Evolutionary conservation across 2,888 invertebrate genomes (phyloP).

Genomic region (Ethmia dodecea): DNA sequence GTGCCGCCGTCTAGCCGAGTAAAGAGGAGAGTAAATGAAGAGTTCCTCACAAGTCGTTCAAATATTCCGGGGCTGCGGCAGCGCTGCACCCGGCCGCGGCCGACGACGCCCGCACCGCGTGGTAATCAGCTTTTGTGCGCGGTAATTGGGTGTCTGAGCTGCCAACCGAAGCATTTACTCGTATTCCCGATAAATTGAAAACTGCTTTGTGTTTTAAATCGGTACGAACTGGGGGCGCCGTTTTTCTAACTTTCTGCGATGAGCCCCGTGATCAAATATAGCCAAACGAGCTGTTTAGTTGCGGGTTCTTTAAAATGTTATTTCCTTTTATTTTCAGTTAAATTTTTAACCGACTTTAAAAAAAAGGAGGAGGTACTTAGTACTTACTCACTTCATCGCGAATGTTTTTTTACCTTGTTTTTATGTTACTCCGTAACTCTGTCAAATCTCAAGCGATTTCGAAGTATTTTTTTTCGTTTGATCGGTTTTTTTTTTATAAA

Average conservation of each 20-base stretch:
- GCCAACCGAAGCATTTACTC: constrained; percentile 75
- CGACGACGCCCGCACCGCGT: constrained; percentile 49
- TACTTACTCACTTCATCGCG: too few species aligned
- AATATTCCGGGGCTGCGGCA: constrained; percentile 53
- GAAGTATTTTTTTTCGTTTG: too few species aligned
- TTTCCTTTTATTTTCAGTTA: too few species aligned
- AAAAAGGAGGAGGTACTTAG: too few species aligned
- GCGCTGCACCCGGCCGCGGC: constrained; percentile 24
- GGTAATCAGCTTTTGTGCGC: constrained; percentile 76
- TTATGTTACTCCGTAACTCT: too few species aligned
- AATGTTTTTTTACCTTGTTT: too few species aligned
- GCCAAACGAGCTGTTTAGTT: neutral
- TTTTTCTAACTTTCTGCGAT: constrained; percentile 37
- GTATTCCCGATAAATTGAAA: constrained; percentile 76
- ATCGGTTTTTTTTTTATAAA: too few species aligned
- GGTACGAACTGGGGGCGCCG: constrained; percentile 49
- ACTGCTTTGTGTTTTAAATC: constrained; percentile 69
- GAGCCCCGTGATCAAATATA: constrained; percentile 21
- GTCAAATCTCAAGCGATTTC: too few species aligned
- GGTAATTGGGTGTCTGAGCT: constrained; percentile 77
- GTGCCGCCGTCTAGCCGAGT: constrained; percentile 38
- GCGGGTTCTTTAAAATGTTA: too few species aligned
- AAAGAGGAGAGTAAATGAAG: constrained; percentile 51
- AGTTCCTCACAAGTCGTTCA: constrained; percentile 59
- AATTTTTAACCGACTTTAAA: too few species aligned